Conservation (phyloP, 30 jellyfish, hydroid and myxozoan species). For the Pelagia noctiluca region DNA sequence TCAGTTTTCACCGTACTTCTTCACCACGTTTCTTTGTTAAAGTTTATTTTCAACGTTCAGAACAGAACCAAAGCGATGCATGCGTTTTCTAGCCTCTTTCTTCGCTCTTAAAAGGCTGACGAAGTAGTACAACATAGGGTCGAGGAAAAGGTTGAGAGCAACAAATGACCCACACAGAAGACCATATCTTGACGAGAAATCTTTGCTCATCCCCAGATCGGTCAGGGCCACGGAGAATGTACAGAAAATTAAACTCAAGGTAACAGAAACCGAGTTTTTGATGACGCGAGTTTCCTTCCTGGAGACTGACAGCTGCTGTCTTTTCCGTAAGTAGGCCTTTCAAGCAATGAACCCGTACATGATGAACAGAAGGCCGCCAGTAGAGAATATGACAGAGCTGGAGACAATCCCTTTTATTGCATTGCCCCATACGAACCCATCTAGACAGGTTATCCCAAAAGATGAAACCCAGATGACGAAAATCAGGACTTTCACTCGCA, state of each 20-base stretch:
- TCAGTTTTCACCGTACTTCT: too few species aligned
- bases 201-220: not conserved
- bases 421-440: not conserved
- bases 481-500: constrained; percentile 6
- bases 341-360: constrained; percentile 37
- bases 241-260: constrained; percentile 36
- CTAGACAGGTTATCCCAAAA: not conserved
- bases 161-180: not conserved
- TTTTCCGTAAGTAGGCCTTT: constrained; percentile 2
- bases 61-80: too few species aligned
- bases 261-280: constrained; percentile 46
- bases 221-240: constrained; percentile 38
- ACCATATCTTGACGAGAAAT: not conserved
- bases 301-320: not conserved
- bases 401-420: not conserved
- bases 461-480: constrained; percentile 39
- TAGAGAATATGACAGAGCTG: constrained; percentile 3
- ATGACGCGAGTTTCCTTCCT: constrained; percentile 32
- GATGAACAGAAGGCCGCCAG: constrained; percentile 41
- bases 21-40: too few species aligned
- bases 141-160: constrained; percentile 5
- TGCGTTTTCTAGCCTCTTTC: too few species aligned
- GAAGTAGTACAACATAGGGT: constrained; percentile 13
- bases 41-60: too few species aligned
- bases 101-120: constrained; percentile 21